Conservation (phyloP, 2,797 vertebrate species). For the Petrocephalus schoutedeni region DNA sequence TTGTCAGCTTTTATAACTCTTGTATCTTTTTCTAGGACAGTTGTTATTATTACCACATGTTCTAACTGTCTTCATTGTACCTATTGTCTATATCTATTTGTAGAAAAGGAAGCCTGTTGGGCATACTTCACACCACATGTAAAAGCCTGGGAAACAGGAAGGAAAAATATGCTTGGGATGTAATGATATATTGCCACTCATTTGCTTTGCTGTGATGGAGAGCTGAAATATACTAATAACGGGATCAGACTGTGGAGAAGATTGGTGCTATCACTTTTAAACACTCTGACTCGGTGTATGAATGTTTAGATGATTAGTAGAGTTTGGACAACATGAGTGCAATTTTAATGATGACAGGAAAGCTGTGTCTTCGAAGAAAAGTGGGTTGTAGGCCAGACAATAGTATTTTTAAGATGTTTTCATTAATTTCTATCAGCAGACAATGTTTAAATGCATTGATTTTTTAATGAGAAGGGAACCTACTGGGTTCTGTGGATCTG, state of each 20-base stretch:
- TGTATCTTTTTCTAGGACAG: not conserved
- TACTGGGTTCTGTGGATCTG: not conserved
- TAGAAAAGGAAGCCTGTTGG: not conserved
- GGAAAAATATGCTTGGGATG: not conserved
- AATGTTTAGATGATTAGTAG: not conserved
- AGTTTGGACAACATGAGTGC: not conserved
- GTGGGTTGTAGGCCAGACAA: not conserved
- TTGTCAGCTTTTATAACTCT: slow-evolving; percentile 1
- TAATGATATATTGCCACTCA: not conserved
- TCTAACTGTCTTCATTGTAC: not conserved
- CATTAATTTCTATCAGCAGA: not conserved
- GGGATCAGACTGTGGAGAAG: not conserved
- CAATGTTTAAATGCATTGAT: not conserved
- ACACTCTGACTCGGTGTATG: not conserved
- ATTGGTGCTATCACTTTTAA: not conserved
- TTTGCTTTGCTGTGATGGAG: not conserved
- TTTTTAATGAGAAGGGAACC: not conserved
- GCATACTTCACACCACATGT: not conserved
- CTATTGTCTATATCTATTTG: not conserved
- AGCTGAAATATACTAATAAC: not conserved
- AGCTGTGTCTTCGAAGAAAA: not conserved
- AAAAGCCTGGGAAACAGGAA: not conserved
- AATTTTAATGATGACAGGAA: not conserved
- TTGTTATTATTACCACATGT: not conserved
- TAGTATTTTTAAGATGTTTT: not conserved